phyloP scores from a whole-genome alignment of 2,113 vertebrate species.

The Ailurus styani region DNA sequence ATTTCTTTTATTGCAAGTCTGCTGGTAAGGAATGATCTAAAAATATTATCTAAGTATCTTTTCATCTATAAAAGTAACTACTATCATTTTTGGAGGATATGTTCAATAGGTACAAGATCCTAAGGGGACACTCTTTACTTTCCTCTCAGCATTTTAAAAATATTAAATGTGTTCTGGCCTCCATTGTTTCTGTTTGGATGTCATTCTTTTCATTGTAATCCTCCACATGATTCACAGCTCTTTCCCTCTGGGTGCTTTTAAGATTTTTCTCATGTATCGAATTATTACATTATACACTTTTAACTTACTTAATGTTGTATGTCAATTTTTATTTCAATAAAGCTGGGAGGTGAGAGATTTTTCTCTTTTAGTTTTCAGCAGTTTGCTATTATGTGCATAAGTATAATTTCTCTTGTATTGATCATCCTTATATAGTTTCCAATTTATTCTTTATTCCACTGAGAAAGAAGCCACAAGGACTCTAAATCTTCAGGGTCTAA shows the following conservation, averaged over 20 bases:
- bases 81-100: neutral
- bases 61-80: neutral
- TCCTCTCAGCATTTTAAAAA: neutral
- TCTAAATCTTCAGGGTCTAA: neutral
- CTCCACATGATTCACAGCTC: neutral
- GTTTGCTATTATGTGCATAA: neutral
- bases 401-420: neutral
- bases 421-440: neutral
- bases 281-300: neutral
- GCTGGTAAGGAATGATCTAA: neutral
- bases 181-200: neutral
- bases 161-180: neutral
- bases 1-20: neutral
- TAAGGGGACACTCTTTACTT: neutral
- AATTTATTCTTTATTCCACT: neutral
- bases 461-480: too few species aligned
- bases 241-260: neutral
- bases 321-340: neutral
- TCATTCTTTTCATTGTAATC: neutral
- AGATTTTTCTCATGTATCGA: neutral
- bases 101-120: neutral
- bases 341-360: neutral
- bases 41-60: neutral
- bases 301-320: neutral
- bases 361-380: neutral